These are phyloP conservation scores for Carcharodon carcharias DNA, from an alignment of 2,797 vertebrate species.

Conservation along the genomic window DNA sequence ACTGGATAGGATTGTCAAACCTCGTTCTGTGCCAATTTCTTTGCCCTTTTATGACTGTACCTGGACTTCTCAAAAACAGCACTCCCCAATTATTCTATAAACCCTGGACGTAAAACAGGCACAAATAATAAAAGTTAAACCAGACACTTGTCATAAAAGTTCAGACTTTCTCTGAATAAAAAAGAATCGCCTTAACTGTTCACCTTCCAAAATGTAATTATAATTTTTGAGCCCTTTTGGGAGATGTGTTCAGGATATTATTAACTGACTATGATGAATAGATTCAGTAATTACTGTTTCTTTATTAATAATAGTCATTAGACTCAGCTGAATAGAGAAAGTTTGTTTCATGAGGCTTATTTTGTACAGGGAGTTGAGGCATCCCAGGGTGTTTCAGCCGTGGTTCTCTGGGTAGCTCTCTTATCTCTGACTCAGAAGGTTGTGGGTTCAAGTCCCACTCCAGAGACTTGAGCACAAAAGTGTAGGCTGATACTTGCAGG, in stretches of 20 bases:
- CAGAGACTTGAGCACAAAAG: not conserved
- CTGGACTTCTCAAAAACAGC: not conserved
- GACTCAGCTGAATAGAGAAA: not conserved
- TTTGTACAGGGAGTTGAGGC: not conserved
- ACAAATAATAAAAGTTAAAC: not conserved
- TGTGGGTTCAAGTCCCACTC: not conserved
- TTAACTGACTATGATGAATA: not conserved
- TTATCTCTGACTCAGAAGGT: not conserved
- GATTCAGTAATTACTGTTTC: not conserved
- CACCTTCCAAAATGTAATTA: not conserved
- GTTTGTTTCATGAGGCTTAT: not conserved
- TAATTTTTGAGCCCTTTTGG: not conserved
- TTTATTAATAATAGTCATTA: not conserved
- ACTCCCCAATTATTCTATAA: not conserved
- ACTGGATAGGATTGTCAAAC: not conserved
- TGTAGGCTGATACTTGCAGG: not conserved
- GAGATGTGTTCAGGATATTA: not conserved
- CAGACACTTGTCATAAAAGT: constrained; percentile 26
- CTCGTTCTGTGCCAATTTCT: not conserved
- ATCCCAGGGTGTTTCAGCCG: too few relatives aligned
- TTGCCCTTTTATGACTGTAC: not conserved
- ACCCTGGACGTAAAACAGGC: not conserved
- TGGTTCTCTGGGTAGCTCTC: too few relatives aligned
- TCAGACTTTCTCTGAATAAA: not conserved
- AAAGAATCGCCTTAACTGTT: not conserved